phyloP scores from a whole-genome alignment of 2,113 vertebrate species.

The Odocoileus virginianus region DNA sequence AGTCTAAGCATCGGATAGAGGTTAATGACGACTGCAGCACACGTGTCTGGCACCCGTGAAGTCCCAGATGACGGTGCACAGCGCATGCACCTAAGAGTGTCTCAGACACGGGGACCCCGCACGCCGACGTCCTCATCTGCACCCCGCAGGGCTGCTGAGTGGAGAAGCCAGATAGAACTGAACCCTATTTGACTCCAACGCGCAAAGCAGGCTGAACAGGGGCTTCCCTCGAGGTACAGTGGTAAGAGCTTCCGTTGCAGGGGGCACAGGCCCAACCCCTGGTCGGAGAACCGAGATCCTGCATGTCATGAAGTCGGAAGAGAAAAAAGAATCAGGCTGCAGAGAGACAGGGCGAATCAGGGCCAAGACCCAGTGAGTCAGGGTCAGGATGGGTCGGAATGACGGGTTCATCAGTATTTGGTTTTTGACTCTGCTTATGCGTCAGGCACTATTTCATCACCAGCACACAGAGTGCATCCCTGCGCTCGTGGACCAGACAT shows the following conservation, averaged over 20 bases:
- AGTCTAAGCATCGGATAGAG: rapidly evolving
- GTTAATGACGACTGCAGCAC: rapidly evolving
- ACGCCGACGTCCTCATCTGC: rapidly evolving
- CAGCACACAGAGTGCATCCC: rapidly evolving
- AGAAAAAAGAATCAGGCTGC: background rate
- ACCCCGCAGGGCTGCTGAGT: background rate
- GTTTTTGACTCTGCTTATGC: rapidly evolving
- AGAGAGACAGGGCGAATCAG: no score
- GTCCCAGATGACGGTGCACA: rapidly evolving
- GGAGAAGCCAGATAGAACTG: background rate
- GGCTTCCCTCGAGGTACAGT: background rate
- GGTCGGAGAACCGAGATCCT: background rate
- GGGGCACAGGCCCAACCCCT: background rate
- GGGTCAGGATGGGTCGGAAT: rapidly evolving
- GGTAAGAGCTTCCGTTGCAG: background rate
- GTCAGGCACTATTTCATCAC: background rate
- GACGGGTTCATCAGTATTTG: rapidly evolving
- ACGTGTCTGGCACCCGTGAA: rapidly evolving
- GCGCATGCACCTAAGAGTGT: rapidly evolving
- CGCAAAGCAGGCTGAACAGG: background rate
- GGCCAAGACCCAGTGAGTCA: rapidly evolving
- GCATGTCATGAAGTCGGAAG: background rate
- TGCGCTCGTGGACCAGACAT: rapidly evolving
- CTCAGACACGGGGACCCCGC: background rate
- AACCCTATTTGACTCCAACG: no score